Conservation (phyloP, 2,113 vertebrate genomes). For the Delphinapterus leucas region DNA sequence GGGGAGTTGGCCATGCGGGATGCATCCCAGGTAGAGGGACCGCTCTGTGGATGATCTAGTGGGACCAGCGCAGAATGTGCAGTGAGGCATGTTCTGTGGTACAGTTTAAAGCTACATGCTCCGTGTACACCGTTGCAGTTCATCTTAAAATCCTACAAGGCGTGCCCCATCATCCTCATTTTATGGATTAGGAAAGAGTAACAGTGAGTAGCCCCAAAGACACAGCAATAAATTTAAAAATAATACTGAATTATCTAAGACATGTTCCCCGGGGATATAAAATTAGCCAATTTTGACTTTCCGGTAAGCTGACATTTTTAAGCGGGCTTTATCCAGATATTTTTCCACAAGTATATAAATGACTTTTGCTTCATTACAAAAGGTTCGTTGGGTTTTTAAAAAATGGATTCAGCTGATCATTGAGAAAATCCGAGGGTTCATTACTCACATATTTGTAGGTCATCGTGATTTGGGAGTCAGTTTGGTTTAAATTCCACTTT, state of each 20-base stretch:
- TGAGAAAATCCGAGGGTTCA: not conserved
- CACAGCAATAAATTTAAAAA: not conserved
- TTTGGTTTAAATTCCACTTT: constrained; percentile 15
- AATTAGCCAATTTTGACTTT: not conserved
- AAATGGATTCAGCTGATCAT: not conserved
- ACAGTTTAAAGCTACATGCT: not conserved
- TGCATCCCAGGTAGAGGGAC: not conserved
- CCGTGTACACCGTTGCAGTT: not conserved
- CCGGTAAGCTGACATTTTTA: not conserved
- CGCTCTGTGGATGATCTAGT: accelerated
- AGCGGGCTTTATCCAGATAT: not conserved
- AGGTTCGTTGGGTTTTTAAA: not conserved
- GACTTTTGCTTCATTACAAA: not conserved
- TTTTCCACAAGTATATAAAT: not conserved
- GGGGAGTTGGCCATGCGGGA: accelerated
- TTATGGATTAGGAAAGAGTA: not conserved
- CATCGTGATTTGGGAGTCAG: not conserved
- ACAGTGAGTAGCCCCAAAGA: not conserved
- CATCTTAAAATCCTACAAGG: not conserved
- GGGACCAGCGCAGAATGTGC: accelerated
- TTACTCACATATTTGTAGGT: not conserved
- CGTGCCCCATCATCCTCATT: not conserved
- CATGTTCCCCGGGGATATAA: not conserved
- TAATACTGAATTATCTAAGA: not conserved
- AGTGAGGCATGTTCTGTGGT: no score